Base-by-base conservation (phyloP, 2,797 vertebrate genomes). In the Ataeniobius toweri region DNA sequence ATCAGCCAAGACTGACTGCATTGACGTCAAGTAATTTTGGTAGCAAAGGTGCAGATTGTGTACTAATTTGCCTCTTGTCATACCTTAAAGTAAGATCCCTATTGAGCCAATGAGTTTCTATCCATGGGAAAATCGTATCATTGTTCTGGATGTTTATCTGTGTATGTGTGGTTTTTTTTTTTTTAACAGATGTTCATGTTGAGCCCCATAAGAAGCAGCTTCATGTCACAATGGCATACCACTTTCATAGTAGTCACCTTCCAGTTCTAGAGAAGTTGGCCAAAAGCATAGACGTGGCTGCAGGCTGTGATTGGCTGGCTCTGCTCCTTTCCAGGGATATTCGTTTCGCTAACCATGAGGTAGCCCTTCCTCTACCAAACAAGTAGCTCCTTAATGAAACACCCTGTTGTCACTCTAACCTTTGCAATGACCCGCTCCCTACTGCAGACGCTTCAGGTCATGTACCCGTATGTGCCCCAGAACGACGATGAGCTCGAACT, bases 181-280 rank as follows among this genome's bases (percentile, higher is more conserved):
- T 77, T 36, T 53, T 6, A 80, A 48, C 93, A 99, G 98, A 99
- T 81, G 98, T 96, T 8, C 97, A 96, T 0, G 96, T 99, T 73
- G 98, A 99, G 83, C 97, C 97, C 39, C 98, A 99, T 84, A 99
- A 98, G 95, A 99, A 99, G 93, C 98, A 99, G 88, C 96, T 99
- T 31, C 98, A 99, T 0, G 97, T 99, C 73, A 99, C 98, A 0
- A 92, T 99, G 92, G 98, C 98, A 0, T 99, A 99, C 93, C 98
- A 99, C 93, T 99, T 99, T 94, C 98, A 98, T 90, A 83, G 95
- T 82, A 96, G 95, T 90, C 97, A 99, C 90, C 93, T 98, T 76
- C 92, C 96, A 61, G 89, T 95, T 0, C 89, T 99, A 86, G 98
- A 99, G 94, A 99, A 99, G 90, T 89, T 99, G 48, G 97, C 98